Evolutionary conservation across 2,888 invertebrate species (phyloP), one percentile per base, ranked within the genome.

Genomic region (Eucriotettix oculatus): DNA sequence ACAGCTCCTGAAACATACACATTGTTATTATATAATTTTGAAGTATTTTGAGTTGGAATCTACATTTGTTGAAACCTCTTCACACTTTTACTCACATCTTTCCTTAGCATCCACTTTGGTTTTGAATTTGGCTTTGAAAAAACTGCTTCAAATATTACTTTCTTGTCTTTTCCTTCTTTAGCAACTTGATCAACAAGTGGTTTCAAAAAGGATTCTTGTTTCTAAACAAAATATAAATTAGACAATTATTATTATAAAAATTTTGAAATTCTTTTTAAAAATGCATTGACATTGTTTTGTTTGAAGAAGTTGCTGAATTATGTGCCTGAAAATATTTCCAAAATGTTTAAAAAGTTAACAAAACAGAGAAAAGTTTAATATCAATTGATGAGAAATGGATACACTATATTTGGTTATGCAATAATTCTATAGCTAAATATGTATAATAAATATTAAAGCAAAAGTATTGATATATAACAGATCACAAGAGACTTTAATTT

Each of bases 81-180:
- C n/a, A 48, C 48, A 48, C 12, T 14, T 54, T 9, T 58, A 84
- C 90, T 84, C 79, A 92, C 93, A 78, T 93, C 92, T 77, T 92
- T 92, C 64, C 91, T 84, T 79, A 89, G 87, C 71, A 82, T 83
- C 94, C 94, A 94, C 75, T 89, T 92, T 10, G 92, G 90, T 72
- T 93, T 93, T 70, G 87, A 81, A 73, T 96, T 95, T n/a, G 94
- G 86, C 76, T 96, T 98, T 65, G 94, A 91, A 78, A 98, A 99
- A 72, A 89, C 87, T 64, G 90, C 92, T 74, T 93, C 92, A 71
- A 99, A 95, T 52, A 83, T 81, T 66, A 93, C 91, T 75, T 92
- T 91, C 74, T 94, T 95, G 75, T 97, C 96, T 75, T 95, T 94
- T 68, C 96, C 90, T 82, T 98, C 90, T 75, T 93, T 89, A 67